Evolutionary conservation across 2,888 invertebrate species (phyloP), one percentile per base, ranked within the genome.

Genomic region (Cosmopolites sordidus): DNA sequence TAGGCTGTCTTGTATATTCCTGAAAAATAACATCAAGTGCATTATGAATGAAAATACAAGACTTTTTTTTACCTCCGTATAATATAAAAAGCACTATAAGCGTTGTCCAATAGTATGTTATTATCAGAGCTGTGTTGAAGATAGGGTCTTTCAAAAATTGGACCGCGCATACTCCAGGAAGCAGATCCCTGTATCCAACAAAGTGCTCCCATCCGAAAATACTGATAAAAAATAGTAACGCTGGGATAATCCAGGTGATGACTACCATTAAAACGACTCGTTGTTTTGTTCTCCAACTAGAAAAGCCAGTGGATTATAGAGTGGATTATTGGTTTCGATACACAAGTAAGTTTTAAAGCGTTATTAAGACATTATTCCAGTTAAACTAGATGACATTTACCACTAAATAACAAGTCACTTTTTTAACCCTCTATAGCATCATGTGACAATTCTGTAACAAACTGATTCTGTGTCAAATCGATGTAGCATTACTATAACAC

Each of bases 191-290:
- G 68, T 87, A 89, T 15, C 97, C 97, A 41, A 94, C 89, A 69
- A 98, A 98, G 73, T 95, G 94, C 70, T 97, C 97, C 96, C 98
- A 99, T 39, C 98, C 98, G 69, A 99, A 96, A 62, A 99, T 98
- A 58, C 95, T 94, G 61, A 94, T 93, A 75, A 98, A 98, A 76
- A 99, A 99, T 8, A 99, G 78, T 52, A 96, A 76, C 1, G 94
- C 91, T 42, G 99, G 99, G 63, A 99, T 89, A 48, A 96, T 89
- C 97, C 97, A 98, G 0, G 95, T 96, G 40, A 94, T 87, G 2
- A 91, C 89, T 1, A 97, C 92, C 92, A 97, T 95, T 82, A 90
- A 89, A 56, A 95, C 86, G 11, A 97, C 96, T 64, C 91, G 84
- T 58, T 86, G 86, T 69, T 95, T 92, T 2, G 97, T 96, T 48